phyloP scores from a whole-genome alignment of 2,797 vertebrate species.

The Semotilus atromaculatus region DNA sequence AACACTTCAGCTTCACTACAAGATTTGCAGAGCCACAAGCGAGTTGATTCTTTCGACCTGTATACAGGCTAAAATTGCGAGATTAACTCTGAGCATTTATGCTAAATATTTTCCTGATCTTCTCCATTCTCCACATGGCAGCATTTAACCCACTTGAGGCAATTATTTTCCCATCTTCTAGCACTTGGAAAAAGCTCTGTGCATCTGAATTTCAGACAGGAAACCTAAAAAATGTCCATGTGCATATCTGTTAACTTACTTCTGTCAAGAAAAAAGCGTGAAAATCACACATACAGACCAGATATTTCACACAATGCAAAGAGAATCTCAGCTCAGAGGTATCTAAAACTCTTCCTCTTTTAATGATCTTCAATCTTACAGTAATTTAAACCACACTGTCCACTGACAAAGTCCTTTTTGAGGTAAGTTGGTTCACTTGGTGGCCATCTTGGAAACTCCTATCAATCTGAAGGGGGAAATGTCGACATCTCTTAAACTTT shows the following conservation, averaged over 20 bases:
- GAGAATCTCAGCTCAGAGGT: neutral
- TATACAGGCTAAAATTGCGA: conserved; percentile 5
- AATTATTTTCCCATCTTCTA: conserved; percentile 17
- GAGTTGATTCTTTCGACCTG: neutral
- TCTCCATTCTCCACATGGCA: neutral
- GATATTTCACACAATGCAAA: neutral
- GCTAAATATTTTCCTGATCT: conserved; percentile 13
- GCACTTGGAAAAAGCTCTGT: conserved; percentile 17
- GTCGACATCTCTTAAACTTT: neutral
- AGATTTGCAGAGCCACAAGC: neutral
- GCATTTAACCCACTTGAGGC: neutral
- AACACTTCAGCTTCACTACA: neutral
- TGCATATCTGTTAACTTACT: neutral
- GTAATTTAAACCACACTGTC: neutral
- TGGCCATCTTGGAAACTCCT: neutral
- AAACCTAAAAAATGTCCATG: neutral
- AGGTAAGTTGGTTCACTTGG: neutral
- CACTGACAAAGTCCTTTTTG: neutral
- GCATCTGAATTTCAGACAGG: conserved; percentile 2
- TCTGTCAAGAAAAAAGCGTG: neutral
- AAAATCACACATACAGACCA: neutral
- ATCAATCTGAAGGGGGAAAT: neutral
- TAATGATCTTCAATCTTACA: neutral
- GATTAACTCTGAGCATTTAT: neutral
- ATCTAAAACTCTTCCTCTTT: neutral